These are phyloP conservation scores for Drosophila novamexicana DNA, from an alignment of 1,140 invertebrate species.

Conservation along the genomic window DNA sequence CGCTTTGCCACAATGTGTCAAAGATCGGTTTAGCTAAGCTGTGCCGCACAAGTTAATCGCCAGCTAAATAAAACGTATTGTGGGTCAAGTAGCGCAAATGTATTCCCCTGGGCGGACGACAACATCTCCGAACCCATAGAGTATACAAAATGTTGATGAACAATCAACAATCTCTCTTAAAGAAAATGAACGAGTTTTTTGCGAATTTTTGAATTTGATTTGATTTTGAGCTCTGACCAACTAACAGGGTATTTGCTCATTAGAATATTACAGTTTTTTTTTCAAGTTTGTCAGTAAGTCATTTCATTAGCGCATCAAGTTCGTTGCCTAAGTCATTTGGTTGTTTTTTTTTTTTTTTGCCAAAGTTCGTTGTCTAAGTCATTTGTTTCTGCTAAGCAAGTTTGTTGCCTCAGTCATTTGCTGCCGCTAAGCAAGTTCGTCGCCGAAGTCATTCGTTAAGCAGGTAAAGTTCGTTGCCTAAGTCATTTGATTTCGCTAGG, in stretches of 20 bases:
- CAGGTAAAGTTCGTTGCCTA: slow-evolving; percentile 17
- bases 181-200: too few relatives aligned
- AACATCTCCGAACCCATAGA: too few relatives aligned
- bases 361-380: slow-evolving; percentile 2
- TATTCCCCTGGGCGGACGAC: too few relatives aligned
- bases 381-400: neutral
- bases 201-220: too few relatives aligned
- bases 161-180: too few relatives aligned
- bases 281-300: slow-evolving; percentile 11
- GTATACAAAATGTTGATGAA: too few relatives aligned
- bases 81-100: too few relatives aligned
- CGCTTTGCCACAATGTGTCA: neutral
- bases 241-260: too few relatives aligned
- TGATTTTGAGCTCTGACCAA: too few relatives aligned
- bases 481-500: slow-evolving; percentile 11
- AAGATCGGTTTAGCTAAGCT: slow-evolving; percentile 3
- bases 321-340: slow-evolving; percentile 18
- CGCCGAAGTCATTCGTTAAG: slow-evolving; percentile 10
- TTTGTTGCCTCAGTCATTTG: slow-evolving; percentile 31
- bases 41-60: slow-evolving; percentile 5
- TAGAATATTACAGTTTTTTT: too few relatives aligned
- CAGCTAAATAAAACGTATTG: neutral
- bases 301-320: neutral
- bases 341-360: too few relatives aligned
- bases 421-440: slow-evolving; percentile 9